phyloP scores from a whole-genome alignment of 2,113 vertebrate species.

The Chionis minor region DNA sequence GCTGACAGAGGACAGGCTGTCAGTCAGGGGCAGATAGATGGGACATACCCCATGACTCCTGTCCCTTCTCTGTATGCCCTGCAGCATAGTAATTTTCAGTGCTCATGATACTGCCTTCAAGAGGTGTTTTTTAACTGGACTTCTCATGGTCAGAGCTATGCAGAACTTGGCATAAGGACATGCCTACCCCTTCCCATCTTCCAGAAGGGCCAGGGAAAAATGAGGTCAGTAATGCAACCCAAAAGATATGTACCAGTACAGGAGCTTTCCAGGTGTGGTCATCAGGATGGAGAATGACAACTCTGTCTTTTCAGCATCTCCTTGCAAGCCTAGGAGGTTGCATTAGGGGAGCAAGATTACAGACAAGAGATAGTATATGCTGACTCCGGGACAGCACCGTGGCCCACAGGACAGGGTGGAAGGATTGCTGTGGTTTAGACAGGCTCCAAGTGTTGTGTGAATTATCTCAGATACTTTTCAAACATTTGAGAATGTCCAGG shows the following conservation, averaged over 20 bases:
- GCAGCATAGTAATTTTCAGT: neutral
- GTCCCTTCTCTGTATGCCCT: neutral
- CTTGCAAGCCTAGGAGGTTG: neutral
- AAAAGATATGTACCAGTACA: neutral
- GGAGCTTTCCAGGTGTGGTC: neutral
- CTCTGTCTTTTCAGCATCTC: neutral
- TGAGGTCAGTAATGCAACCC: neutral
- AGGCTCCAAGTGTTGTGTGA: neutral
- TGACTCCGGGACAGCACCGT: neutral
- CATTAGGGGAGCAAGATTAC: neutral
- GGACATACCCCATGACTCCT: neutral
- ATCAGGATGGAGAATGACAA: neutral
- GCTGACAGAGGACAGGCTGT: neutral
- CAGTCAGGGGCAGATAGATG: neutral
- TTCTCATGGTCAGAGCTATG: neutral
- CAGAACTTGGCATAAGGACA: neutral
- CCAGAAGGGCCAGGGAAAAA: neutral
- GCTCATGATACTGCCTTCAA: neutral
- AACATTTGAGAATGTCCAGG: neutral
- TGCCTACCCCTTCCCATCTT: neutral
- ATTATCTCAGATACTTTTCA: neutral
- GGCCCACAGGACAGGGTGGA: neutral
- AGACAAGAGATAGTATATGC: neutral
- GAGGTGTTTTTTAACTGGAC: neutral
- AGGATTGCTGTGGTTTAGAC: neutral